Evolutionary conservation across 2,888 invertebrate species (phyloP).

Genomic region (Parnassius glacialis): DNA sequence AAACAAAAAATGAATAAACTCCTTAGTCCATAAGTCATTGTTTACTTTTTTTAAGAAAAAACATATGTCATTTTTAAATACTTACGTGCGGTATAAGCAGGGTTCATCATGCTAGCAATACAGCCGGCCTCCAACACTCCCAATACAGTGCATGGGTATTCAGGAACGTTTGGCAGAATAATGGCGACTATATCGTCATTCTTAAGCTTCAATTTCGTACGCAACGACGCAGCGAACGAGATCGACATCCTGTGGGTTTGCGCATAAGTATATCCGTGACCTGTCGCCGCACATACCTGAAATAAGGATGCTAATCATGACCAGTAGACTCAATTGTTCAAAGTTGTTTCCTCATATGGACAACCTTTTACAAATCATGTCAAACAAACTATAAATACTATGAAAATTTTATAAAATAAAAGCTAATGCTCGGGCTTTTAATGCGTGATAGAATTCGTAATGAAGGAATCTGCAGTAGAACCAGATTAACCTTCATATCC

Average conservation of each 20-base stretch:
- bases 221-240: slow-evolving; percentile 84
- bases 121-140: slow-evolving; percentile 86
- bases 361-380: too few species aligned
- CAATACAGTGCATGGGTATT: slow-evolving; percentile 83
- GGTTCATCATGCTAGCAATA: slow-evolving; percentile 86
- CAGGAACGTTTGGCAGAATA: slow-evolving; percentile 88
- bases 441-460: too few species aligned
- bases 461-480: too few species aligned
- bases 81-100: slow-evolving; percentile 71
- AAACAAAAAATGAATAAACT: too few species aligned
- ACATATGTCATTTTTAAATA: slow-evolving; percentile 10
- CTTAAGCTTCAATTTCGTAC: slow-evolving; percentile 83
- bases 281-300: slow-evolving; percentile 88
- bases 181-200: slow-evolving; percentile 85
- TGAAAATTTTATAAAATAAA: too few species aligned
- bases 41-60: too few species aligned
- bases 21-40: too few species aligned
- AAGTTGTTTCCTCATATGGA: too few species aligned
- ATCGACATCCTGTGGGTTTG: slow-evolving; percentile 82
- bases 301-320: slow-evolving; percentile 28
- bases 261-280: slow-evolving; percentile 86
- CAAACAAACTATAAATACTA: too few species aligned
- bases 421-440: too few species aligned
- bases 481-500: too few species aligned
- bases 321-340: too few species aligned